A percentile compares a stretch with the other conserved stretches of the same genome.
Conservation (phyloP, 2,797 vertebrate genomes). For the Chaenodraco wilsoni region DNA sequence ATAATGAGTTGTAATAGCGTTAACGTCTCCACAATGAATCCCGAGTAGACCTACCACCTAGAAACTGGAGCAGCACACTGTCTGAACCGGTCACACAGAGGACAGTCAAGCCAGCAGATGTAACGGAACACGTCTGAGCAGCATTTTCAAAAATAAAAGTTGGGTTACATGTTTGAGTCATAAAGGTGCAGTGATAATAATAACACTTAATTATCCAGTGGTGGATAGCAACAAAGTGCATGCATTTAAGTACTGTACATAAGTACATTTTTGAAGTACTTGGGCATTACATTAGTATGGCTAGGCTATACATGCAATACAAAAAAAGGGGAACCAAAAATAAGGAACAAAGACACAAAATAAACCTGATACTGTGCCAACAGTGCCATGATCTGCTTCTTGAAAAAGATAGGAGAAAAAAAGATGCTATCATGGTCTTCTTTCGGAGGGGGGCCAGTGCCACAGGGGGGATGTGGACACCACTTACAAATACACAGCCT, state of each 20-base stretch:
- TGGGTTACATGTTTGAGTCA: background rate
- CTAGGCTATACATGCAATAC: no score
- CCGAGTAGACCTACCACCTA: background rate
- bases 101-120: conserved; percentile 16
- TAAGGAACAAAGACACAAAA: no score
- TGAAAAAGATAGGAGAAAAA: no score
- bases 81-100: background rate
- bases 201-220: no score
- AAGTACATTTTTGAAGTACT: no score
- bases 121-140: background rate
- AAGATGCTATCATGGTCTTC: no score
- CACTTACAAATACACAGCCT: background rate
- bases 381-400: no score
- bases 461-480: no score
- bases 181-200: background rate
- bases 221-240: background rate
- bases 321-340: no score
- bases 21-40: background rate
- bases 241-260: background rate
- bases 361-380: no score
- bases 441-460: no score
- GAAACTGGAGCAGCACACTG: background rate
- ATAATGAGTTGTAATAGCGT: background rate
- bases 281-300: no score
- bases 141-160: conserved; percentile 50